A percentile compares a stretch with the other conserved stretches of the same genome.
Conservation (phyloP, 2,888 invertebrate species). For the Cephus pygmeus region DNA sequence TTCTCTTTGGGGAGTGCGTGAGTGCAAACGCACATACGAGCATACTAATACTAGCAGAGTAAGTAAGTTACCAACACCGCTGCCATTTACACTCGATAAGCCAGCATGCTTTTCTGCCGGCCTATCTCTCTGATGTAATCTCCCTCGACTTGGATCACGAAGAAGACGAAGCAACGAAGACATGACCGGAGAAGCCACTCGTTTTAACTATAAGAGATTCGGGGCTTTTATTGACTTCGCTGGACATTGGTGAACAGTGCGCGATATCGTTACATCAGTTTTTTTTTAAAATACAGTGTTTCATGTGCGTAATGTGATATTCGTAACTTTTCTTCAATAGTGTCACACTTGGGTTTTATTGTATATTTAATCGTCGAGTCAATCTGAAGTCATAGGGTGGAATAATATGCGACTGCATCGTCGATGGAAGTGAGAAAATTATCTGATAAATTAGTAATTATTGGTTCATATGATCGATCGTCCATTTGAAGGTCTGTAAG, state of each 20-base stretch:
- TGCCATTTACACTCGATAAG: not conserved
- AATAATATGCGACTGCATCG: not conserved
- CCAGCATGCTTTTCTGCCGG: not conserved
- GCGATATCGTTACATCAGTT: not conserved
- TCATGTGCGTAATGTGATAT: not conserved
- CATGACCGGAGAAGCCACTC: not conserved
- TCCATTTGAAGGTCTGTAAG: not conserved
- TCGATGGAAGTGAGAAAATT: not conserved
- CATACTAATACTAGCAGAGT: not conserved
- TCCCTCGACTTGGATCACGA: not conserved
- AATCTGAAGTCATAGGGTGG: not conserved
- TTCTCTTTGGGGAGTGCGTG: constrained; percentile 11
- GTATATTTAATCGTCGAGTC: too few species aligned
- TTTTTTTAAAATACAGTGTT: not conserved
- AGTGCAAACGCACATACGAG: not conserved
- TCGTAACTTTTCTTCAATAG: too few species aligned
- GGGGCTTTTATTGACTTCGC: not conserved
- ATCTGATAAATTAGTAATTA: not conserved
- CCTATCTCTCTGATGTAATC: not conserved
- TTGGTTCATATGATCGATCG: not conserved
- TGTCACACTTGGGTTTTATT: too few species aligned
- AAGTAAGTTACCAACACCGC: not conserved
- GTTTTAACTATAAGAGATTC: not conserved
- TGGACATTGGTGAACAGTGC: not conserved
- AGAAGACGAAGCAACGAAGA: not conserved